Evolutionary conservation across 2,797 vertebrate genomes (phyloP).

Genomic region (Acipenser transmontanus): DNA sequence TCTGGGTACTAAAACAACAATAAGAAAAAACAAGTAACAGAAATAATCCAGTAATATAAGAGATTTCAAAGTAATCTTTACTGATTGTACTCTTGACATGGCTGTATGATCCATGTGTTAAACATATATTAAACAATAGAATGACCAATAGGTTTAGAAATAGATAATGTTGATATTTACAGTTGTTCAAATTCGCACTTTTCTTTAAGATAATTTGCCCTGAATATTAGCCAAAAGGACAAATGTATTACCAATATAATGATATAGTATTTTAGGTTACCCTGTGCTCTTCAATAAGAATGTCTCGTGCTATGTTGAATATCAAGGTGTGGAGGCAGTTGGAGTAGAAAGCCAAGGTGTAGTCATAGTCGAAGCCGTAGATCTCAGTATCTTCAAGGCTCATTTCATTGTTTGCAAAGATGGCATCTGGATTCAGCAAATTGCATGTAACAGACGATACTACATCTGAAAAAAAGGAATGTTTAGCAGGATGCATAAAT

Average conservation of each 20-base stretch:
- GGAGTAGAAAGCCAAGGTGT: constrained; percentile 94
- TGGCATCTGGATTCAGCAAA: constrained; percentile 82
- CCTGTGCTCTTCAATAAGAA: constrained; percentile 87
- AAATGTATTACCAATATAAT: too few relatives aligned
- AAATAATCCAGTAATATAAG: too few relatives aligned
- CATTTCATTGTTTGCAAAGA: constrained; percentile 97
- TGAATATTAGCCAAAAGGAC: too few relatives aligned
- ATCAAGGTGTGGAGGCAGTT: constrained; percentile 88
- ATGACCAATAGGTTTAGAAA: too few relatives aligned
- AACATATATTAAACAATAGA: too few relatives aligned
- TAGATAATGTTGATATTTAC: too few relatives aligned
- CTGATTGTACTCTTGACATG: too few relatives aligned
- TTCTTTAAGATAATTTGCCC: too few relatives aligned
- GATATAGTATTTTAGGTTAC: constrained; percentile 39
- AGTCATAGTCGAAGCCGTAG: constrained; percentile 97
- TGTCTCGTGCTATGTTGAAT: constrained; percentile 89
- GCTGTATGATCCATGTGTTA: too few relatives aligned
- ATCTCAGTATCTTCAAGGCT: constrained; percentile 88
- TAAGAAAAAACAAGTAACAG: not conserved
- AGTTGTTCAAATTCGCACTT: too few relatives aligned
- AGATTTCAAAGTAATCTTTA: too few relatives aligned
- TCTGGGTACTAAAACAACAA: constrained; percentile 73
- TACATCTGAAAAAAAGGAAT: constrained; percentile 50
- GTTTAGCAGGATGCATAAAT: too few relatives aligned
- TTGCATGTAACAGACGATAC: constrained; percentile 72